A percentile compares a stretch with the other conserved stretches of the same genome.
Evolutionary conservation across 2,797 vertebrate species (phyloP).

Genomic region (Gephyroberyx darwinii): DNA sequence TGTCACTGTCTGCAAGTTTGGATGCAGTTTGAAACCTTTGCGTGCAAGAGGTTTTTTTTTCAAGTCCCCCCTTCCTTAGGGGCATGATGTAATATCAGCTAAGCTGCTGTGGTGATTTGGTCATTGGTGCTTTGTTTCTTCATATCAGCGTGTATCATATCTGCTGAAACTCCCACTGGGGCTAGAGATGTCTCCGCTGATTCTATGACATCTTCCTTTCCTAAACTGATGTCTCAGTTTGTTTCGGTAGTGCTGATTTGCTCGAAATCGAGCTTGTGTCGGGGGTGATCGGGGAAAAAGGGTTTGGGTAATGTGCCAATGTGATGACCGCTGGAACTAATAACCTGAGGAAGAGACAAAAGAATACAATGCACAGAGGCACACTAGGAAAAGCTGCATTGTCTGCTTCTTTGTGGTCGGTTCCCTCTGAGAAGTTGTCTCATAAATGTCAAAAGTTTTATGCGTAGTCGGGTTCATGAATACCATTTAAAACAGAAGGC

Average conservation of each 20-base stretch:
- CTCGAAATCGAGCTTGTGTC: neutral
- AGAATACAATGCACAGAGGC: neutral
- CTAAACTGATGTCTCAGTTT: constrained; percentile 17
- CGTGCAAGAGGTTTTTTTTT: neutral
- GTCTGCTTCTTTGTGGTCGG: neutral
- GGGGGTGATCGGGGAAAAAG: neutral
- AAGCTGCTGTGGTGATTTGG: constrained; percentile 13
- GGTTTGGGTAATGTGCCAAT: constrained; percentile 4
- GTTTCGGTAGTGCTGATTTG: neutral
- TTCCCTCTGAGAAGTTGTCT: constrained; percentile 12
- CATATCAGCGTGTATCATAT: neutral
- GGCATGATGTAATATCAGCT: constrained; percentile 24
- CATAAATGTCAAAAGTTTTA: neutral
- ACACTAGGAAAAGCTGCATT: neutral
- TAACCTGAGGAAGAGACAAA: neutral
- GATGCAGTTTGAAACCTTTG: constrained; percentile 23
- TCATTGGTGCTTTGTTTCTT: constrained; percentile 20
- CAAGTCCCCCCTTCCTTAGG: neutral
- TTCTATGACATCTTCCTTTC: constrained; percentile 6
- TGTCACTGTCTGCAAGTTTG: constrained; percentile 35
- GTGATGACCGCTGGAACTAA: constrained; percentile 3
- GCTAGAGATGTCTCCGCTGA: neutral
- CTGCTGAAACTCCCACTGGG: neutral
- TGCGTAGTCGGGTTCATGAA: neutral
- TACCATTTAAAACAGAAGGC: neutral